Evolutionary conservation across 37 sponge, comb jelly and placozoan species (phyloP).

Genomic region (Petrosia ficiformis): DNA sequence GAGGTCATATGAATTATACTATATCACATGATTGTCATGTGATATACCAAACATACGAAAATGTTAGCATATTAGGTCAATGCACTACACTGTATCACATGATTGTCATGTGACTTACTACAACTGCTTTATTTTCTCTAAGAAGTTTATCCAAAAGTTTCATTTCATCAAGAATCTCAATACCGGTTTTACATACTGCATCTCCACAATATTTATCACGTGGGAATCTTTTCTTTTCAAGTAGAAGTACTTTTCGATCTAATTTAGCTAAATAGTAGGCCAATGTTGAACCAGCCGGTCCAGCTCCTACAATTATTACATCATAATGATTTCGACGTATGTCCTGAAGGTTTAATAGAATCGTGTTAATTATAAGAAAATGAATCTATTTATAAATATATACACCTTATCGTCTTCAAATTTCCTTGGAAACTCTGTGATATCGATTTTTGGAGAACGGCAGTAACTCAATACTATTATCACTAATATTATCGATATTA

Average conservation of each 20-base stretch:
- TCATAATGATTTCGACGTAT: constrained; percentile 60
- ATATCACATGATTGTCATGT: no score
- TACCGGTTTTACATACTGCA: constrained; percentile 51
- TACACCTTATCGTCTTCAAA: constrained; percentile 17
- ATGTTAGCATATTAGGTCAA: no score
- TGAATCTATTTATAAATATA: background rate
- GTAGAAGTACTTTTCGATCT: constrained; percentile 38
- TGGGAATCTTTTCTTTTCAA: constrained; percentile 65
- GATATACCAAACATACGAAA: no score
- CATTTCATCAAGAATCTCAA: constrained; percentile 64
- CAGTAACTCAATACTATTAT: no score
- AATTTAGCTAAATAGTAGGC: constrained; percentile 50
- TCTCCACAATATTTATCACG: constrained; percentile 71
- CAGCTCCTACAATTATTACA: constrained; percentile 51
- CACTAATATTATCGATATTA: no score
- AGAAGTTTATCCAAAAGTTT: constrained; percentile 32
- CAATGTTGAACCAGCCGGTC: constrained; percentile 44
- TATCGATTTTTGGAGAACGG: background rate
- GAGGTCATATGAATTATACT: no score
- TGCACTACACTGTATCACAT: background rate
- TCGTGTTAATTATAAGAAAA: background rate
- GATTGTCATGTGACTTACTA: constrained; percentile 44
- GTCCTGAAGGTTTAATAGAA: background rate
- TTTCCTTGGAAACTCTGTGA: constrained; percentile 9
- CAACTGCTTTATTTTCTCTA: constrained; percentile 30